A percentile compares a stretch with the other conserved stretches of the same genome.
Evolutionary conservation across 2,113 vertebrate genomes (phyloP).

Genomic region (Lathamus discolor): DNA sequence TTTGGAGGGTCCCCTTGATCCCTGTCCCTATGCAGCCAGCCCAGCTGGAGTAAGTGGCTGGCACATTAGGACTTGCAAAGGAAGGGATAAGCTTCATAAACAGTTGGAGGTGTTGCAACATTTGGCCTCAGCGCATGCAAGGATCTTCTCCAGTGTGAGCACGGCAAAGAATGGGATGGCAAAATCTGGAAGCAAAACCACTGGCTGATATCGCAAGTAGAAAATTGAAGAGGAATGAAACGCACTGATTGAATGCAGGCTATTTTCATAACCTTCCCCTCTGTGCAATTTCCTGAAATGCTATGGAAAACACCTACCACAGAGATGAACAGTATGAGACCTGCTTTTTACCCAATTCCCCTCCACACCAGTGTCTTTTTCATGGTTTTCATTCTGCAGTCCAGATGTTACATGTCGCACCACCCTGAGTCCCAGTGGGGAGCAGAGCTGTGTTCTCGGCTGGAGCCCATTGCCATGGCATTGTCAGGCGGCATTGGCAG

Average conservation of each 20-base stretch:
- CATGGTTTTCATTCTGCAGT: accelerated
- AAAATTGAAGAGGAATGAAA: neutral
- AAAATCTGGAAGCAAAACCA: neutral
- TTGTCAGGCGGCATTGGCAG: accelerated
- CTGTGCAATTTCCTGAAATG: accelerated
- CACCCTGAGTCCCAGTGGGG: accelerated
- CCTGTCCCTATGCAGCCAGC: neutral
- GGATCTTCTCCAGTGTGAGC: neutral
- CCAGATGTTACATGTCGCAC: neutral
- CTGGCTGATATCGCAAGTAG: accelerated
- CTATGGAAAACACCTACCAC: neutral
- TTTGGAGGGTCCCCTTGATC: neutral
- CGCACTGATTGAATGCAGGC: accelerated
- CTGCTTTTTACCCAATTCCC: neutral
- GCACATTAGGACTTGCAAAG: neutral
- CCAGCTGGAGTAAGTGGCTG: neutral
- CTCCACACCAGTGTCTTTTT: neutral
- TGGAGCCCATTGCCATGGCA: accelerated
- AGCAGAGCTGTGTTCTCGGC: accelerated
- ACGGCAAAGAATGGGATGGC: neutral
- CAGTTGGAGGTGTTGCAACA: neutral
- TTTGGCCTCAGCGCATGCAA: accelerated
- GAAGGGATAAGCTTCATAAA: neutral
- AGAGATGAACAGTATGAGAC: accelerated
- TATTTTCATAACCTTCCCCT: neutral